These are phyloP conservation scores for Eurosta solidaginis DNA, from an alignment of 1,140 invertebrate genomes.

Conservation along the genomic window DNA sequence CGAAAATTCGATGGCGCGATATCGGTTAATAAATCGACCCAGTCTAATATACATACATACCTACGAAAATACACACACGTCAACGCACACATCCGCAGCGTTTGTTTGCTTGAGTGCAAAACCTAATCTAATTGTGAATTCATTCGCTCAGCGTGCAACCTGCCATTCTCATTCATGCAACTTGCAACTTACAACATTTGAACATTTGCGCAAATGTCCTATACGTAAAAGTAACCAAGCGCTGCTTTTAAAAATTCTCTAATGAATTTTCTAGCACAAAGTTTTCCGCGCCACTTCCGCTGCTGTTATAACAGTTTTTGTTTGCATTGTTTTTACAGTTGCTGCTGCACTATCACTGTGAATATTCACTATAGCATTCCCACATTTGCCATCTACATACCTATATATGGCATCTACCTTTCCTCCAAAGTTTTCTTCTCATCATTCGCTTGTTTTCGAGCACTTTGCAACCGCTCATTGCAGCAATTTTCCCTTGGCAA, in stretches of 20 bases:
- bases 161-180: background rate
- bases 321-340: too few relatives aligned
- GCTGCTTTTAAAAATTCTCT: slow-evolving; percentile 17
- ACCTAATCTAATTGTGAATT: slow-evolving; percentile 17
- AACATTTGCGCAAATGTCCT: background rate
- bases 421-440: background rate
- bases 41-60: too few relatives aligned
- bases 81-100: too few relatives aligned
- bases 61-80: too few relatives aligned
- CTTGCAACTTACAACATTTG: background rate
- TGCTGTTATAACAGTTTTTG: too few relatives aligned
- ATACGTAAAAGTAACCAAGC: background rate
- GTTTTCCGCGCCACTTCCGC: background rate
- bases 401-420: background rate
- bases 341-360: too few relatives aligned
- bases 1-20: too few relatives aligned
- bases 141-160: slow-evolving; percentile 21
- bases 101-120: background rate
- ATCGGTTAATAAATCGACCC: too few relatives aligned
- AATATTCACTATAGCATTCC: background rate
- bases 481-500: background rate
- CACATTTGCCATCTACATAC: background rate
- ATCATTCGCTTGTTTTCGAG: background rate
- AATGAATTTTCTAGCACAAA: slow-evolving; percentile 26
- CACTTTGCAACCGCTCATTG: background rate